Evolutionary conservation across 1,140 invertebrate species (phyloP).

Genomic region (Trigoniulus corallinus): DNA sequence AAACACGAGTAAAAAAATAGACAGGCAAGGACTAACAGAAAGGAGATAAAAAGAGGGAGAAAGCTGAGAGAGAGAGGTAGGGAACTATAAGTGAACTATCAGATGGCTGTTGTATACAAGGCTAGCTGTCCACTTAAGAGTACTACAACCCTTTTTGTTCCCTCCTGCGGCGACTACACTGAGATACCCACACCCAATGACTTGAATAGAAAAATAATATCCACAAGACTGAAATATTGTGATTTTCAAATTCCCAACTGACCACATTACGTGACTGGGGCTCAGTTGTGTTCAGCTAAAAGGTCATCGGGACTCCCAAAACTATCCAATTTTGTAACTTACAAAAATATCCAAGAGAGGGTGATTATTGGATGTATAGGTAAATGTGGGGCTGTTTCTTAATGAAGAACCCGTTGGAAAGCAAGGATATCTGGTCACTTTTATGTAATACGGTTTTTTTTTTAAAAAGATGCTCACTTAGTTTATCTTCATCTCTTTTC

Average conservation of each 20-base stretch:
- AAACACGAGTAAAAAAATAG: too few species aligned
- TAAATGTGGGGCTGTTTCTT: background rate
- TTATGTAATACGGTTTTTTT: constrained; percentile 5
- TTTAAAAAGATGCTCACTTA: background rate
- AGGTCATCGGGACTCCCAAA: background rate
- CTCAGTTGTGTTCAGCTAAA: background rate
- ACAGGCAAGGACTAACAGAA: too few species aligned
- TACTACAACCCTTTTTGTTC: too few species aligned
- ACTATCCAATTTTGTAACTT: too few species aligned
- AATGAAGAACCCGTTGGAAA: background rate
- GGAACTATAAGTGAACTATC: background rate
- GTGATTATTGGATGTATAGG: too few species aligned
- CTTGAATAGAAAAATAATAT: background rate
- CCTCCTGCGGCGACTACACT: background rate
- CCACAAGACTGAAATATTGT: background rate
- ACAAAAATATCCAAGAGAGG: too few species aligned
- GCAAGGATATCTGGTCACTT: background rate
- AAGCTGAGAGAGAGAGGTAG: background rate
- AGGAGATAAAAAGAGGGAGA: background rate
- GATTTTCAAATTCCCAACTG: background rate
- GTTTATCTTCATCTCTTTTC: constrained; percentile 66
- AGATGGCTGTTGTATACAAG: too few species aligned
- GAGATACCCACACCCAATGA: background rate
- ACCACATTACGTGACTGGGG: background rate
- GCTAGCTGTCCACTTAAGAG: too few species aligned